Percentiles rank a stretch among this genome's conserved stretches.
These are phyloP conservation scores for Cladopsammia gracilis DNA, from an alignment of 64 coral and sea anemone species.

Conservation along the genomic window DNA sequence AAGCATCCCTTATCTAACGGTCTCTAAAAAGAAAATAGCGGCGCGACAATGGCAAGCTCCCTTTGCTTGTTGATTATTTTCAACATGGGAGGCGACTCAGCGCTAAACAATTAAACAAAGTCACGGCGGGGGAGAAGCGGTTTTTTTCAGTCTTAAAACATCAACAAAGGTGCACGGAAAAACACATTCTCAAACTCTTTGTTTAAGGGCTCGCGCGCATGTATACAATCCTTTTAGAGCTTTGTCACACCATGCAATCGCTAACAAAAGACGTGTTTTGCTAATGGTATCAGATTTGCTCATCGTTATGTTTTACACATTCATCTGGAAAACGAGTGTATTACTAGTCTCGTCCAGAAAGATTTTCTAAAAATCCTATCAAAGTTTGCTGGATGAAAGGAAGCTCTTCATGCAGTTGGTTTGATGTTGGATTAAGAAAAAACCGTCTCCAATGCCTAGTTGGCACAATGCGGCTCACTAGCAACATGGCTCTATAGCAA, in stretches of 20 bases:
- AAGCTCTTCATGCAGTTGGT: too few species aligned
- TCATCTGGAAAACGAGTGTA: not conserved
- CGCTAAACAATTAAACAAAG: slow-evolving; percentile 16
- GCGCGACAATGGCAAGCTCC: not conserved
- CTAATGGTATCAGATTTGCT: not conserved
- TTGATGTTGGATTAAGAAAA: too few species aligned
- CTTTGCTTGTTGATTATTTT: not conserved
- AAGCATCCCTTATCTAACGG: not conserved
- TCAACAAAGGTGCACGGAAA: slow-evolving; percentile 4
- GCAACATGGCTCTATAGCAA: too few species aligned
- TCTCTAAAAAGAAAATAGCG: not conserved
- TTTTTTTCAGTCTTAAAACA: not conserved
- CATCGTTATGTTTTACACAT: not conserved
- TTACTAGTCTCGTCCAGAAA: too few species aligned
- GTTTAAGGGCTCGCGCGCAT: not conserved
- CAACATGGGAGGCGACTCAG: not conserved
- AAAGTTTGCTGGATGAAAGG: too few species aligned
- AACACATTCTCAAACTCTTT: not conserved
- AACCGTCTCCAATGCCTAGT: too few species aligned
- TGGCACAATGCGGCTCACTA: too few species aligned
- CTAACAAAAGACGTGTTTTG: not conserved
- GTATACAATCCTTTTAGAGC: not conserved
- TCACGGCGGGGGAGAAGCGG: slow-evolving; percentile 25
- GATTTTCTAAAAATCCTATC: too few species aligned
- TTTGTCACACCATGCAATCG: not conserved